phyloP scores from a whole-genome alignment of 2,888 invertebrate genomes.

The Amiota minor region DNA sequence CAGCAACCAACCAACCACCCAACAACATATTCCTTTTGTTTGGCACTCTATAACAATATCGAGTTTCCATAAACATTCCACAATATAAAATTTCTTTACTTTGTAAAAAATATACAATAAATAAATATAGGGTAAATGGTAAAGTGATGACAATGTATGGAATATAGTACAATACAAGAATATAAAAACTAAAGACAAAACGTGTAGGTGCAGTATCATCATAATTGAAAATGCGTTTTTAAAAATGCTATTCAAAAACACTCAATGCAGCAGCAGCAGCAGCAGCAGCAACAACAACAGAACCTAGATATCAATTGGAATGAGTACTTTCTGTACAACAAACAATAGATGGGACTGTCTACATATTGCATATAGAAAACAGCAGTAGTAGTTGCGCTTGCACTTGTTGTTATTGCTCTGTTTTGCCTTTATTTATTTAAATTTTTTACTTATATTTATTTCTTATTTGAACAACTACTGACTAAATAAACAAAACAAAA shows the following conservation, averaged over 20 bases:
- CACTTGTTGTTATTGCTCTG: neutral
- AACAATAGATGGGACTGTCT: neutral
- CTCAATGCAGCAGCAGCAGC: neutral
- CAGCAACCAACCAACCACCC: too few relatives aligned
- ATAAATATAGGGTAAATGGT: too few relatives aligned
- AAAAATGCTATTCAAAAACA: slow-evolving; percentile 9
- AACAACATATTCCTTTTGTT: too few relatives aligned
- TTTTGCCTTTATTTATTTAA: neutral
- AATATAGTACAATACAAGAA: too few relatives aligned
- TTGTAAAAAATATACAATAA: too few relatives aligned
- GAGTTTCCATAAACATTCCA: too few relatives aligned
- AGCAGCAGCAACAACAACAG: neutral
- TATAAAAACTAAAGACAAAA: neutral
- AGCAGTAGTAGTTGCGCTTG: neutral
- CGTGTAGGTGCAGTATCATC: slow-evolving; percentile 3
- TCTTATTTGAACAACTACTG: neutral
- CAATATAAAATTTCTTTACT: too few relatives aligned
- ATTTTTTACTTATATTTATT: slow-evolving; percentile 7
- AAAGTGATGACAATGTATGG: too few relatives aligned
- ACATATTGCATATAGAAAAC: neutral
- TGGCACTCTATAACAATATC: too few relatives aligned
- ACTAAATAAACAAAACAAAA: too few relatives aligned
- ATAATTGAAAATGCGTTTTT: slow-evolving; percentile 21
- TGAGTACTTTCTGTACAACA: neutral
- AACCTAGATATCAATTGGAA: neutral